phyloP scores from a whole-genome alignment of 1,140 invertebrate genomes.

The Telenomus remus region DNA sequence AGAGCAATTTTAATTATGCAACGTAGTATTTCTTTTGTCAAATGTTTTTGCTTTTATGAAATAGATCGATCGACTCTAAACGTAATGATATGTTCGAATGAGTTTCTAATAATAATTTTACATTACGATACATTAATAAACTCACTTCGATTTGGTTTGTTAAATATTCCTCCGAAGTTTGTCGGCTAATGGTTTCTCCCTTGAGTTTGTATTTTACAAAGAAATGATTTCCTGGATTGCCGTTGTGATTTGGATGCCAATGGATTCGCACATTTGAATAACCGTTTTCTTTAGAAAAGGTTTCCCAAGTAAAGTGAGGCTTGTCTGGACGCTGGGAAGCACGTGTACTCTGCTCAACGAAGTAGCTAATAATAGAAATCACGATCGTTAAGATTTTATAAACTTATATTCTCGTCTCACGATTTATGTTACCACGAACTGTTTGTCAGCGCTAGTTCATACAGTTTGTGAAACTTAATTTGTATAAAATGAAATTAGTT shows the following conservation, averaged over 20 bases:
- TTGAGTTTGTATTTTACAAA: slow-evolving; percentile 89
- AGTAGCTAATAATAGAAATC: slow-evolving; percentile 77
- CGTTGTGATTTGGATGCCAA: slow-evolving; percentile 86
- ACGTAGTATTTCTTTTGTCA: not conserved
- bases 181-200: slow-evolving; percentile 81
- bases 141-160: slow-evolving; percentile 85
- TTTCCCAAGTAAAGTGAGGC: slow-evolving; percentile 85
- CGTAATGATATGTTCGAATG: not conserved
- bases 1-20: not conserved
- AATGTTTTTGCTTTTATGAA: not conserved
- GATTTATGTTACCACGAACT: too few relatives aligned
- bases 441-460: too few relatives aligned
- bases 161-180: slow-evolving; percentile 81
- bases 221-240: slow-evolving; percentile 87
- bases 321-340: slow-evolving; percentile 81
- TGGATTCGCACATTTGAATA: slow-evolving; percentile 85
- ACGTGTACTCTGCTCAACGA: slow-evolving; percentile 86
- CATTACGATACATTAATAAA: slow-evolving; percentile 76
- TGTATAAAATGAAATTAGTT: too few relatives aligned
- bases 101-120: slow-evolving; percentile 4
- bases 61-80: too few relatives aligned
- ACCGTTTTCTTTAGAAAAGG: slow-evolving; percentile 83
- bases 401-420: not conserved
- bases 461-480: too few relatives aligned
- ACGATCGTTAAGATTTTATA: slow-evolving; percentile 23